These are phyloP conservation scores for Rhynchophorus ferrugineus DNA, from an alignment of 1,140 invertebrate genomes.

Conservation along the genomic window DNA sequence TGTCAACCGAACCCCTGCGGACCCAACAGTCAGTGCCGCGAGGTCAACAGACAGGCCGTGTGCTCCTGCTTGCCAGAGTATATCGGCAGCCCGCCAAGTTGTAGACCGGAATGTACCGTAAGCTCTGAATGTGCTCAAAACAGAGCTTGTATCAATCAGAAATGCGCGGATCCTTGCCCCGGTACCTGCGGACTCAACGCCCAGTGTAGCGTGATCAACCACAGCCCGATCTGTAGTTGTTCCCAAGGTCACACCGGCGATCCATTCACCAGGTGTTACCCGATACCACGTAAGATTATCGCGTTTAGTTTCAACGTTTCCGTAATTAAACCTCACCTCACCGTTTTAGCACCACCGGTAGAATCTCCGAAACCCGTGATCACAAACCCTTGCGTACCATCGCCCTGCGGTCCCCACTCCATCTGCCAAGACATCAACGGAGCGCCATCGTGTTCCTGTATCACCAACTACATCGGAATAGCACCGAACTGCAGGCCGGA, in stretches of 20 bases:
- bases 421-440: slow-evolving; percentile 57
- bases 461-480: slow-evolving; percentile 54
- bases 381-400: slow-evolving; percentile 63
- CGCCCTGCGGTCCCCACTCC: slow-evolving; percentile 74
- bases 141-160: slow-evolving; percentile 66
- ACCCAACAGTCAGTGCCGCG: slow-evolving; percentile 56
- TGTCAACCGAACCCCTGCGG: slow-evolving; percentile 58
- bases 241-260: slow-evolving; percentile 46
- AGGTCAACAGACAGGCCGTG: slow-evolving; percentile 44
- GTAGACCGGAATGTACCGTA: slow-evolving; percentile 74
- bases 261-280: slow-evolving; percentile 51
- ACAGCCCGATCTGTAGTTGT: slow-evolving; percentile 53
- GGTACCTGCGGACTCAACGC: slow-evolving; percentile 67
- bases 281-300: slow-evolving; percentile 46
- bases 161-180: slow-evolving; percentile 67
- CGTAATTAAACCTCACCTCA: not conserved
- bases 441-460: slow-evolving; percentile 58
- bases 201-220: slow-evolving; percentile 64
- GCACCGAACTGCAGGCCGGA: slow-evolving; percentile 67
- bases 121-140: slow-evolving; percentile 70
- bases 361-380: slow-evolving; percentile 31
- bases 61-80: slow-evolving; percentile 58
- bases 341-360: slow-evolving; percentile 44
- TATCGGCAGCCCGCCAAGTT: slow-evolving; percentile 57
- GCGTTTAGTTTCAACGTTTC: not conserved